Conservation (phyloP, 2,888 invertebrate genomes). For the Blastobasis adustella region DNA sequence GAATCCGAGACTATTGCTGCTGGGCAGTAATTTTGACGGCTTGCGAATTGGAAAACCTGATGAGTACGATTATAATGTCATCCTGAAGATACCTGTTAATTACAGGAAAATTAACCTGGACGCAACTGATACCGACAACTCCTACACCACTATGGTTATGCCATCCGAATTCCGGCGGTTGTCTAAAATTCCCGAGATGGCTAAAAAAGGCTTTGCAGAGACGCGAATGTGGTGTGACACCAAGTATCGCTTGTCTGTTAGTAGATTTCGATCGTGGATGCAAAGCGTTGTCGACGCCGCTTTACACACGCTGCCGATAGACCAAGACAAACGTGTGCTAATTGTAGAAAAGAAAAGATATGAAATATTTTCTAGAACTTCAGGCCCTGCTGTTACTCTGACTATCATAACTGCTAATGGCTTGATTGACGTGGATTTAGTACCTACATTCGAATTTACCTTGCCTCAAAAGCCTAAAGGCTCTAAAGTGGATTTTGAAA, state of each 20-base stretch:
- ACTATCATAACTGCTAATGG: constrained; percentile 28
- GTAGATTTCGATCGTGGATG: constrained; percentile 41
- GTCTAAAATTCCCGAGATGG: constrained; percentile 28
- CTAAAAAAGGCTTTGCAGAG: constrained; percentile 33
- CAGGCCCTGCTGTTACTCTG: constrained; percentile 47
- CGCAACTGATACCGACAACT: constrained; percentile 23
- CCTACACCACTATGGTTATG: constrained; percentile 37
- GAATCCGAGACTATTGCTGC: constrained; percentile 42
- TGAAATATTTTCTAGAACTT: constrained; percentile 32
- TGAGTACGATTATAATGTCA: constrained; percentile 47
- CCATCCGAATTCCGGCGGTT: constrained; percentile 47
- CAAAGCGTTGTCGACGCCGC: constrained; percentile 42
- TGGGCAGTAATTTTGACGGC: constrained; percentile 50
- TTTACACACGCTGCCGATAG: constrained; percentile 28
- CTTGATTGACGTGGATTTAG: constrained; percentile 46
- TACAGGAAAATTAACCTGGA: constrained; percentile 36
- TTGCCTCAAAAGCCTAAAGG: constrained; percentile 31
- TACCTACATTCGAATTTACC: constrained; percentile 41
- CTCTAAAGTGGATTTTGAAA: constrained; percentile 33
- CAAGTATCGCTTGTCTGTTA: constrained; percentile 29
- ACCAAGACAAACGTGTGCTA: constrained; percentile 29
- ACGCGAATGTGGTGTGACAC: constrained; percentile 43
- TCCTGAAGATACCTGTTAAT: constrained; percentile 37
- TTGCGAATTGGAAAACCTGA: constrained; percentile 45
- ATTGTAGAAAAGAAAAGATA: constrained; percentile 25